Conservation (phyloP, 2,113 vertebrate species). For the Etia nguti region DNA sequence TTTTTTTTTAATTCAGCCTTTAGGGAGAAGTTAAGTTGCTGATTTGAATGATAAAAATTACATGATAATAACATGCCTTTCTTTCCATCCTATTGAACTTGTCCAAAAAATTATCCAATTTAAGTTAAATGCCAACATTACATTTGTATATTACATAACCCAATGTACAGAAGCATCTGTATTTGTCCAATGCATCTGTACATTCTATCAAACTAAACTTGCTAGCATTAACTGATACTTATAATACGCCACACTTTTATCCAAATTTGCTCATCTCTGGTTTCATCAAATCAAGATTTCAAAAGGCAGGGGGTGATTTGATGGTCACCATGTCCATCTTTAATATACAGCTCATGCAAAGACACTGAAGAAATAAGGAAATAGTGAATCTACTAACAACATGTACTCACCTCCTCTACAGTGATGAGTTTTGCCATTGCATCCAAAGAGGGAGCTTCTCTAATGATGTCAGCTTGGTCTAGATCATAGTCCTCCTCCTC, state of each 20-base stretch:
- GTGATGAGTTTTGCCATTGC: conserved; percentile 91
- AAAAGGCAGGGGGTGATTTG: background rate
- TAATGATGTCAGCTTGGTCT: conserved; percentile 36
- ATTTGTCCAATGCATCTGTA: background rate
- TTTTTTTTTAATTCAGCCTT: background rate
- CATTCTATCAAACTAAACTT: background rate
- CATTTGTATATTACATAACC: background rate
- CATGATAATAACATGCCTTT: background rate
- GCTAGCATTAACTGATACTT: background rate
- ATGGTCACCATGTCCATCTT: background rate
- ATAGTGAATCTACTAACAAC: background rate
- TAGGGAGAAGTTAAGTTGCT: background rate
- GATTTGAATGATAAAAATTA: background rate
- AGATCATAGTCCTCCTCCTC: conserved; percentile 41
- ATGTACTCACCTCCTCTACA: conserved; percentile 83
- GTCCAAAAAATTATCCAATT: background rate
- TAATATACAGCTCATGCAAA: background rate
- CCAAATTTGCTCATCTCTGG: background rate
- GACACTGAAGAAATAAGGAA: background rate
- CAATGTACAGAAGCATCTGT: background rate
- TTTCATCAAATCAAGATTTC: background rate
- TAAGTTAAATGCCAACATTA: background rate
- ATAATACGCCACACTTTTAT: background rate
- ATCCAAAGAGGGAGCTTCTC: conserved; percentile 77
- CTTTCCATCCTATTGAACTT: background rate